Evolutionary conservation across 2,888 invertebrate genomes (phyloP).

Genomic region (Hofmannophila pseudospretella): DNA sequence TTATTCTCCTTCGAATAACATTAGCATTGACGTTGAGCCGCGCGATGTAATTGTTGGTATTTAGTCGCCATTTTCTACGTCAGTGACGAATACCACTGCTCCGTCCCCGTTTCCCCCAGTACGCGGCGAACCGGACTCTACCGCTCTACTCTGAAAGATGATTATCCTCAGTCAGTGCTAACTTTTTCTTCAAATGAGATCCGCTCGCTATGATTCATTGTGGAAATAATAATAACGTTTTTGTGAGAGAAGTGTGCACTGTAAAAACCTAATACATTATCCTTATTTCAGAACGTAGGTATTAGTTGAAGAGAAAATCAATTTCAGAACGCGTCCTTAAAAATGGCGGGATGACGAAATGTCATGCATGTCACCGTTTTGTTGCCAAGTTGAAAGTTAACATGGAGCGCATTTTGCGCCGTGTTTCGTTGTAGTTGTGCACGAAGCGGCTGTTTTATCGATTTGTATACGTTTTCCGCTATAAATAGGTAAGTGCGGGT

Average conservation of each 20-base stretch:
- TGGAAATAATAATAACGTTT: conserved; percentile 62
- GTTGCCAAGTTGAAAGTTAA: conserved; percentile 26
- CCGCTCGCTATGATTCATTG: conserved; percentile 66
- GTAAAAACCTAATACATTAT: conserved; percentile 8
- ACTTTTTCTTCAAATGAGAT: conserved; percentile 50
- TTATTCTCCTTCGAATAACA: conserved; percentile 37
- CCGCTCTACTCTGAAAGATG: conserved; percentile 53
- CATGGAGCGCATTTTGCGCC: conserved; percentile 32
- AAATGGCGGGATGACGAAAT: conserved; percentile 43
- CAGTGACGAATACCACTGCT: conserved; percentile 69
- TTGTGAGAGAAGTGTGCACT: conserved; percentile 23
- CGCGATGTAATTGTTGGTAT: conserved; percentile 71
- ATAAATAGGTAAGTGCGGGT: conserved; percentile 62
- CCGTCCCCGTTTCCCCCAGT: conserved; percentile 62
- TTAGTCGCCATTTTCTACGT: conserved; percentile 77
- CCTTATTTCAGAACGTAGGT: conserved; percentile 25
- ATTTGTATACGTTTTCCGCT: conserved; percentile 71
- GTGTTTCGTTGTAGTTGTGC: conserved; percentile 30
- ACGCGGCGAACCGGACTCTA: conserved; percentile 65
- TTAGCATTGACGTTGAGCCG: conserved; percentile 44
- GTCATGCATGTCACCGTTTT: conserved; percentile 18
- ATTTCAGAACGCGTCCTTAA: conserved; percentile 28
- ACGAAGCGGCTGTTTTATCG: conserved; percentile 50
- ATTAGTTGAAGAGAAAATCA: conserved; percentile 3
- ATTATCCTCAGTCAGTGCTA: conserved; percentile 39